Evolutionary conservation across 92 coral and sea anemone species (phyloP).

Genomic region (Chrysogorgia sp.): DNA sequence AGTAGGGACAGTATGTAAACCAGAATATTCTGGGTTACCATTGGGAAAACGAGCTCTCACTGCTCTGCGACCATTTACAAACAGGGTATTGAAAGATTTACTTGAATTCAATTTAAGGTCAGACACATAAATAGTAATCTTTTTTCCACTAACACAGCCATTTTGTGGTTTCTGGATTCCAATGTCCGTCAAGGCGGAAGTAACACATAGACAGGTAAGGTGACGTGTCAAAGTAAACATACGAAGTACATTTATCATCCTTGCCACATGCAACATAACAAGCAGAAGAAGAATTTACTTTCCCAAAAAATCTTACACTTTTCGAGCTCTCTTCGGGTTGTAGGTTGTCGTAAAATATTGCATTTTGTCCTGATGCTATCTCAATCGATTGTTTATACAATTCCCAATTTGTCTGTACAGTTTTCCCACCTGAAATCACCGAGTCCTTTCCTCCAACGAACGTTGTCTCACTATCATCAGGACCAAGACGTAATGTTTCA

Average conservation of each 20-base stretch:
- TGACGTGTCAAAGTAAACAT: constrained; percentile 7
- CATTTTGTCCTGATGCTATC: constrained; percentile 30
- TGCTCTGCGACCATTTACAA: constrained; percentile 44
- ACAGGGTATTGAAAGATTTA: constrained; percentile 38
- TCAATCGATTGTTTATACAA: constrained; percentile 2
- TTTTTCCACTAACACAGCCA: constrained; percentile 44
- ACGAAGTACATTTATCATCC: constrained; percentile 28
- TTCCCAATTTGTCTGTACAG: constrained; percentile 22
- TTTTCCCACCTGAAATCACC: constrained; percentile 37
- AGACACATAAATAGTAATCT: constrained; percentile 16
- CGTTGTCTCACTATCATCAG: constrained; percentile 27
- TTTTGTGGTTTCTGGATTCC: constrained; percentile 47
- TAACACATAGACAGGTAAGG: constrained; percentile 31
- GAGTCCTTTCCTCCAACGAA: constrained; percentile 22
- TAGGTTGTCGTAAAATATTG: constrained; percentile 36
- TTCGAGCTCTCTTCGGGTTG: constrained; percentile 40
- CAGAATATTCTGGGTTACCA: constrained; percentile 40
- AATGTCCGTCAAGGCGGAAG: constrained; percentile 35
- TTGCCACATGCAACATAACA: constrained; percentile 19
- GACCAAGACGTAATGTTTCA: constrained; percentile 27
- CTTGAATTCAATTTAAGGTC: constrained; percentile 8
- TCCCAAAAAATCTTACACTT: constrained; percentile 11
- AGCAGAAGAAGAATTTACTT: constrained; percentile 4
- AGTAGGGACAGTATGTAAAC: constrained; percentile 38
- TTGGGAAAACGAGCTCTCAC: constrained; percentile 47